phyloP scores from a whole-genome alignment of 2,888 invertebrate species.

The Drosophila mettleri region DNA sequence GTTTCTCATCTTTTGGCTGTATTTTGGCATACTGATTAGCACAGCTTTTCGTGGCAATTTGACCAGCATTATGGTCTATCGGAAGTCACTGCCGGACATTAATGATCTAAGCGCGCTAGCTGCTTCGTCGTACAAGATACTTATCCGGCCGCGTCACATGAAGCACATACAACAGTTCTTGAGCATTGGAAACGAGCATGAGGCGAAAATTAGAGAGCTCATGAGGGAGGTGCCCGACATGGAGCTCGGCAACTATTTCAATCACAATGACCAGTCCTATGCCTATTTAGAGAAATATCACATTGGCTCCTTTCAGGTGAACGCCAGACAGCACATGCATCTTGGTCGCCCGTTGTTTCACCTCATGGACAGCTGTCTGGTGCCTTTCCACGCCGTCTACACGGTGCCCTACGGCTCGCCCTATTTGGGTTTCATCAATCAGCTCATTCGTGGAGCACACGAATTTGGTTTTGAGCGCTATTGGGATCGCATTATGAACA shows the following conservation, averaged over 20 bases:
- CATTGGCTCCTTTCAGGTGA: conserved; percentile 79
- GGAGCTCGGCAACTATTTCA: conserved; percentile 84
- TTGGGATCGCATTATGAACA: conserved; percentile 81
- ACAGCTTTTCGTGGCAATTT: conserved; percentile 83
- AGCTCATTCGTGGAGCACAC: conserved; percentile 85
- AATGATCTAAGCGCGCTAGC: conserved; percentile 78
- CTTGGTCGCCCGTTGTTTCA: conserved; percentile 86
- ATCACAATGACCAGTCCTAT: conserved; percentile 84
- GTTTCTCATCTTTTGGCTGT: conserved; percentile 81
- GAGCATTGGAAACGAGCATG: conserved; percentile 72
- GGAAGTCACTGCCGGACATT: conserved; percentile 79
- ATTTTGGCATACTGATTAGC: conserved; percentile 82
- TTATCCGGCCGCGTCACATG: conserved; percentile 84
- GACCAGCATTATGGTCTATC: conserved; percentile 82
- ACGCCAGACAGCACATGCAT: conserved; percentile 68
- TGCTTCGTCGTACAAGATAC: conserved; percentile 80
- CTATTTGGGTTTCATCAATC: conserved; percentile 86
- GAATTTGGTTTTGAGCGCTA: conserved; percentile 86
- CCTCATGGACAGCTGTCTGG: conserved; percentile 86
- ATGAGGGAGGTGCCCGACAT: conserved; percentile 84
- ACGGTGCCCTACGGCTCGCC: conserved; percentile 87
- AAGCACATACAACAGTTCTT: conserved; percentile 84
- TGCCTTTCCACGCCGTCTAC: conserved; percentile 87
- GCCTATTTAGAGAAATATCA: conserved; percentile 86
- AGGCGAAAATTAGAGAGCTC: conserved; percentile 80